These are phyloP conservation scores for Melanotaenia duboulayi DNA, from an alignment of 2,113 vertebrate genomes.

Conservation along the genomic window DNA sequence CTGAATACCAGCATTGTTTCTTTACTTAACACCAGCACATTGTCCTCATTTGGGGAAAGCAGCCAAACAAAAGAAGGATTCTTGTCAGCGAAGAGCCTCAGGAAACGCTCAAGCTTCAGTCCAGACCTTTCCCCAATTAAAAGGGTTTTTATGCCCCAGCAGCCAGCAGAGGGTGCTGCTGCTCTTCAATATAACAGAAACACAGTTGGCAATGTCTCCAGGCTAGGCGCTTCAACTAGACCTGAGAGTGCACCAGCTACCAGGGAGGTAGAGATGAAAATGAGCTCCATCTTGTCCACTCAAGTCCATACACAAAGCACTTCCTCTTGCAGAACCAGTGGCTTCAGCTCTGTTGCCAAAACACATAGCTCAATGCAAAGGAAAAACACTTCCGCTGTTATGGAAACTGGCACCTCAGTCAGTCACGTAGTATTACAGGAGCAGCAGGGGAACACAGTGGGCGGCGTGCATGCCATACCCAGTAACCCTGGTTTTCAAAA, in stretches of 20 bases:
- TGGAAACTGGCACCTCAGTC: conserved; percentile 84
- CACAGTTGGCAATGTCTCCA: conserved; percentile 75
- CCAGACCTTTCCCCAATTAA: conserved; percentile 91
- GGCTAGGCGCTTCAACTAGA: conserved; percentile 75
- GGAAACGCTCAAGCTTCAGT: conserved; percentile 88
- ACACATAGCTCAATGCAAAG: conserved; percentile 83
- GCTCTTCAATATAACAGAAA: conserved; percentile 70
- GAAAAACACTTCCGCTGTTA: conserved; percentile 85
- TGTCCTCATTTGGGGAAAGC: conserved; percentile 79
- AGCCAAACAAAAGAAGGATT: conserved; percentile 83
- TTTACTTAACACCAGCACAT: conserved; percentile 82
- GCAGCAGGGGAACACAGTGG: conserved; percentile 83
- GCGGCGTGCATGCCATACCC: conserved; percentile 80
- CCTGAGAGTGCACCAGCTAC: conserved; percentile 84
- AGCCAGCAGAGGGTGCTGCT: conserved; percentile 73
- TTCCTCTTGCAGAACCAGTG: conserved; percentile 76
- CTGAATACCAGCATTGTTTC: conserved; percentile 83
- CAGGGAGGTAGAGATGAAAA: conserved; percentile 79
- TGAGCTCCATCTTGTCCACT: conserved; percentile 70
- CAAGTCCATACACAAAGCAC: conserved; percentile 76
- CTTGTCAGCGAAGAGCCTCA: conserved; percentile 86
- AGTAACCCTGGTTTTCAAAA: conserved; percentile 74
- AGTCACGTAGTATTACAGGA: conserved; percentile 86
- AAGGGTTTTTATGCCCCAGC: conserved; percentile 88
- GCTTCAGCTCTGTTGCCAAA: conserved; percentile 83